Percentiles rank a stretch among this genome's conserved stretches.
These are phyloP conservation scores for Tetropium fuscum DNA, from an alignment of 2,888 invertebrate genomes.

Conservation along the genomic window DNA sequence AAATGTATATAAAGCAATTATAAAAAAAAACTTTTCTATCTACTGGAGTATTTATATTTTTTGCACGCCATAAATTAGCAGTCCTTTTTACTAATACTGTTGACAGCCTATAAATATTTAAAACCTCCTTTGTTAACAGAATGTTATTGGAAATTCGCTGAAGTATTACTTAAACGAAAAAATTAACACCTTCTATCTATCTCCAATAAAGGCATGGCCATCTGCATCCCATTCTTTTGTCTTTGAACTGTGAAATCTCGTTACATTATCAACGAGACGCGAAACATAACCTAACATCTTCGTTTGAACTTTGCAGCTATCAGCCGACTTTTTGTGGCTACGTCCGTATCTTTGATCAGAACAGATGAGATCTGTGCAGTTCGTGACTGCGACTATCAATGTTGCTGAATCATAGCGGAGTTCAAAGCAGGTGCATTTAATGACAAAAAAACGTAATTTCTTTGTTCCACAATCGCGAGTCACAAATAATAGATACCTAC, in stretches of 20 bases:
- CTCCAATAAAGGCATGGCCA: constrained; percentile 7
- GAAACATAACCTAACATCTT: constrained; percentile 26
- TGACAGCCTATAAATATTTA: too few relatives aligned
- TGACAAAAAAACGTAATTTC: constrained; percentile 37
- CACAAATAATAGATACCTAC: not conserved
- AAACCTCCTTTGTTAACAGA: too few relatives aligned
- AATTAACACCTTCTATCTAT: too few relatives aligned
- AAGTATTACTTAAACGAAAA: too few relatives aligned
- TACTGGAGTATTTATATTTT: too few relatives aligned
- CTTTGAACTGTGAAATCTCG: constrained; percentile 18
- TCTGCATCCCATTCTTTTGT: constrained; percentile 14
- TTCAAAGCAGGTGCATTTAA: constrained; percentile 56
- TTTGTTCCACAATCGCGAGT: constrained; percentile 29
- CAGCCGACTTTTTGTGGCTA: constrained; percentile 19
- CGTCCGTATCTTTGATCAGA: constrained; percentile 37
- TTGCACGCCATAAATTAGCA: too few relatives aligned
- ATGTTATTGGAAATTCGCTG: too few relatives aligned
- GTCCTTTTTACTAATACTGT: too few relatives aligned
- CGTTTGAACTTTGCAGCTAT: constrained; percentile 15
- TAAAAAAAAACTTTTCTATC: too few relatives aligned
- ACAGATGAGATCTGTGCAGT: constrained; percentile 40
- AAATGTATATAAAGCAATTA: too few relatives aligned
- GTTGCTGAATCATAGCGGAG: constrained; percentile 59
- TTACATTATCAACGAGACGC: constrained; percentile 14
- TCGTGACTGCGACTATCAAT: constrained; percentile 55